A percentile compares a stretch with the other conserved stretches of the same genome.
Evolutionary conservation across 2,113 vertebrate genomes (phyloP).

Genomic region (Misgurnus anguillicaudatus): DNA sequence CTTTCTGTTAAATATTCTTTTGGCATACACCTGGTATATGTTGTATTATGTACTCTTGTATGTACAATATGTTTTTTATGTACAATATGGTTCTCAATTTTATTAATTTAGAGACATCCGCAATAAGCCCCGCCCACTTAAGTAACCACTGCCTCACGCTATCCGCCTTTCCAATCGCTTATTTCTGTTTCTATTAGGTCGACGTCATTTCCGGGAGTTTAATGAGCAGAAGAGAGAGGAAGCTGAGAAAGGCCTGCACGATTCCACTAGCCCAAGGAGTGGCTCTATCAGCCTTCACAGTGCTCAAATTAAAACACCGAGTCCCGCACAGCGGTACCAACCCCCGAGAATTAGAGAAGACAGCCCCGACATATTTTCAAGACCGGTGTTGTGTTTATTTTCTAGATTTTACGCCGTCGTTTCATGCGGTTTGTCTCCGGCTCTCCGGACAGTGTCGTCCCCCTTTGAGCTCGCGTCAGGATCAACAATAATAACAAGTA

Average conservation of each 20-base stretch:
- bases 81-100: too few relatives aligned
- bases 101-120: neutral
- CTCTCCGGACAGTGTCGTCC: conserved; percentile 30
- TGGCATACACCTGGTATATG: too few relatives aligned
- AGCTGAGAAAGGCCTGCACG: conserved; percentile 51
- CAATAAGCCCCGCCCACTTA: neutral
- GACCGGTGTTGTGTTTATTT: neutral
- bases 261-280: conserved; percentile 35
- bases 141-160: rapidly evolving
- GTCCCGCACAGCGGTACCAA: neutral
- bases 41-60: too few relatives aligned
- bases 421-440: neutral
- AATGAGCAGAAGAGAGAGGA: conserved; percentile 43
- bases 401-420: neutral
- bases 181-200: neutral
- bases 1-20: too few relatives aligned
- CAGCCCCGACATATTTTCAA: neutral
- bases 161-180: neutral
- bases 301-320: neutral
- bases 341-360: neutral
- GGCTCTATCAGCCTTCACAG: neutral
- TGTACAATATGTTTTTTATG: too few relatives aligned
- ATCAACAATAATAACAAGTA: conserved; percentile 49
- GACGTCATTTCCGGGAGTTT: conserved; percentile 59
- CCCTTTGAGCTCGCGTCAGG: conserved; percentile 21